Percentiles rank a stretch among this genome's conserved stretches.
Evolutionary conservation across 2,888 invertebrate genomes (phyloP).

Genomic region (Lamellibrachia columna): DNA sequence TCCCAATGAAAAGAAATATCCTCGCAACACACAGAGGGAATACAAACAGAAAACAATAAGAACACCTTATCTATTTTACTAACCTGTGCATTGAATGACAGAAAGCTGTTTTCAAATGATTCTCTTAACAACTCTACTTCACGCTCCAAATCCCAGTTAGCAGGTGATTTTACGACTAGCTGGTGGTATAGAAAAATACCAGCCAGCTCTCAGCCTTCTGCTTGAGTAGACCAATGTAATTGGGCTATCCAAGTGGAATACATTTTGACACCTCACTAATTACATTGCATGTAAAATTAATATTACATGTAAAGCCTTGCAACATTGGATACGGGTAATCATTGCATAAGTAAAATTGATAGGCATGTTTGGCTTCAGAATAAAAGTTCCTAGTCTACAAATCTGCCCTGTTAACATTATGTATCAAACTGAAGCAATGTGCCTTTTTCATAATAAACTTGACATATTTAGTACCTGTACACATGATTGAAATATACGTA

Average conservation of each 20-base stretch:
- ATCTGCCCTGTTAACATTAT: no score
- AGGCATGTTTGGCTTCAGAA: neutral
- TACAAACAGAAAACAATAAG: neutral
- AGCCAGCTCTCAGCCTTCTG: constrained; percentile 16
- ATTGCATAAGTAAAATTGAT: neutral
- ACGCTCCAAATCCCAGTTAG: neutral
- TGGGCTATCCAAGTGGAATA: constrained; percentile 10
- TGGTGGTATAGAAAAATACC: constrained; percentile 16
- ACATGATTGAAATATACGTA: neutral
- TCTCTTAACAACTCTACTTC: neutral
- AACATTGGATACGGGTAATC: neutral
- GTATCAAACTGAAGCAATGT: neutral
- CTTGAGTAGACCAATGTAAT: constrained; percentile 1
- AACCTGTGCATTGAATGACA: neutral
- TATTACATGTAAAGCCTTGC: neutral
- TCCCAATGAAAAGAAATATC: neutral
- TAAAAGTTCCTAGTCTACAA: neutral
- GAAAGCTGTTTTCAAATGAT: neutral
- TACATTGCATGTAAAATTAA: neutral
- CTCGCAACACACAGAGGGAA: neutral
- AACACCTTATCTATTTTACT: neutral
- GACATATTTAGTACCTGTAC: neutral
- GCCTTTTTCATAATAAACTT: neutral
- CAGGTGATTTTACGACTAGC: neutral
- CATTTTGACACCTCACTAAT: neutral